Evolutionary conservation across 1,140 invertebrate species (phyloP), one percentile per base, ranked within the genome.

Genomic region (Batillaria attramentaria): DNA sequence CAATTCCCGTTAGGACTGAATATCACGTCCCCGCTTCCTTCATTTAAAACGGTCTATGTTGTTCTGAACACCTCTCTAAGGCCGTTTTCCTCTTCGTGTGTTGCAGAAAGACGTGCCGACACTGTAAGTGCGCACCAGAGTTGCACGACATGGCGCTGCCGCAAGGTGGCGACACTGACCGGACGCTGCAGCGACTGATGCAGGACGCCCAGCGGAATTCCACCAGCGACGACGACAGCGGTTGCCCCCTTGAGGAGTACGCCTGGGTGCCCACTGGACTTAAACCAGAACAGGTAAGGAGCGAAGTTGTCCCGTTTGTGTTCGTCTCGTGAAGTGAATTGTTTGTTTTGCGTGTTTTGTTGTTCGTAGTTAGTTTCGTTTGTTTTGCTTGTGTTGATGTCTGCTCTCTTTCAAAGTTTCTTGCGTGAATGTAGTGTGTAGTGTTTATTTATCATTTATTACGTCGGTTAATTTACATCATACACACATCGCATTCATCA

Each of bases 231-330:
- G 97, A 99, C 89, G 98, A 99, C 92, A 97, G 96, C 66, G 97
- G 98, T 13, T 99, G 97, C 89, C 97, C 97, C 6, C 92, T 99
- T 66, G 97, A 99, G 88, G 98, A 99, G 89, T 99, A 99, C 91
- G 97, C 97, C 0, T 99, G 98, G 98, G 96, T 99, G 66, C 98
- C 98, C 54, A 96, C 96, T 4, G 97, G 97, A 79, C 93, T 99
- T 4, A 94, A 97, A 91, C 97, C 97, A 18, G 97, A 99, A 92
- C 97, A 98, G 94, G 97, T 99, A 91, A 92, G 89, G n/a, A n/a
- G n/a, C n/a, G n/a, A n/a, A n/a, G n/a, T n/a, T n/a, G n/a, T n/a
- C n/a, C n/a, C n/a, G n/a, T n/a, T n/a, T n/a, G n/a, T n/a, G n/a
- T n/a, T n/a, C n/a, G n/a, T n/a, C n/a, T n/a, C n/a, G n/a, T n/a